Conservation (phyloP, 1,140 invertebrate genomes). For the Adelges cooleyi region DNA sequence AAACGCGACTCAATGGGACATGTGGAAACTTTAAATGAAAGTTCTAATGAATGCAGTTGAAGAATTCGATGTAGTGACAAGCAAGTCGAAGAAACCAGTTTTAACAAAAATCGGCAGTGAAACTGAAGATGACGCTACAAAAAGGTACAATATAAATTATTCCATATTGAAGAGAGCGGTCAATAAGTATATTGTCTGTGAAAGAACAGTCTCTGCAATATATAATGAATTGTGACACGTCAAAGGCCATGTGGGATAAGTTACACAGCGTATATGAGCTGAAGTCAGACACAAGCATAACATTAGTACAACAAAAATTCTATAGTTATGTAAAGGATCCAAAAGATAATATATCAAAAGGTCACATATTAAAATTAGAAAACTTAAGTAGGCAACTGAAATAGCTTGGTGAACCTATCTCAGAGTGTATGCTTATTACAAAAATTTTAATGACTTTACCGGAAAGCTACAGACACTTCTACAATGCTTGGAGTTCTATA, state of each 20-base stretch:
- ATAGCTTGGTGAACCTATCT: not conserved
- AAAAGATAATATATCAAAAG: not conserved
- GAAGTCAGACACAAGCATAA: too few species aligned
- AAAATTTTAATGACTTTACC: not conserved
- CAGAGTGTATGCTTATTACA: not conserved
- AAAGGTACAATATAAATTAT: not conserved
- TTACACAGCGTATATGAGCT: not conserved
- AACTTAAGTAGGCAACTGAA: not conserved
- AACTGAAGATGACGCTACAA: not conserved
- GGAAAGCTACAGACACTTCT: not conserved
- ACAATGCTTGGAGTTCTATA: not conserved
- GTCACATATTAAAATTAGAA: not conserved
- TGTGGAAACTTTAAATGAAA: too few species aligned
- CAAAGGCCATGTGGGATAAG: not conserved
- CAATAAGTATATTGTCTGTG: not conserved
- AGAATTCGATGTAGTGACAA: not conserved
- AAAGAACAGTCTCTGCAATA: not conserved
- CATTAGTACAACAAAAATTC: conserved; percentile 9
- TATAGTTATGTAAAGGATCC: not conserved
- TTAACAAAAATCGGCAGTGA: not conserved
- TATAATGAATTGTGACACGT: not conserved
- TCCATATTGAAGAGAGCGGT: too few species aligned
- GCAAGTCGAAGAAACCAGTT: too few species aligned
- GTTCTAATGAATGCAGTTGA: not conserved
- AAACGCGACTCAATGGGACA: too few species aligned